Percentiles rank a stretch among this genome's conserved stretches.
Evolutionary conservation across 2,888 invertebrate genomes (phyloP).

Genomic region (Acronicta alni): DNA sequence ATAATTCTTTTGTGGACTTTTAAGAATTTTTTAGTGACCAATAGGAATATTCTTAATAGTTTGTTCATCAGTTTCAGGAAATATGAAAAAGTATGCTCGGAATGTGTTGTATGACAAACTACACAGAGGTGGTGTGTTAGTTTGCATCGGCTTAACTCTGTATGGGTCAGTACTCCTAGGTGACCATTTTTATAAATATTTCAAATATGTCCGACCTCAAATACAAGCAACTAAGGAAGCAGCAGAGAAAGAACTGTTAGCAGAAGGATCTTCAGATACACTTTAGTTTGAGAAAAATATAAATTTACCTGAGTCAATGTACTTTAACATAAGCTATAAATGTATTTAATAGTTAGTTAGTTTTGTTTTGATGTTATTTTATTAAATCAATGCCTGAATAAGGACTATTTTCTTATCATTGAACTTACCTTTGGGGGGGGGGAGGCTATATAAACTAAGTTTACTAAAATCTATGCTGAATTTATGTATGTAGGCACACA

Average conservation of each 20-base stretch:
- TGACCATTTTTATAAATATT: constrained; percentile 81
- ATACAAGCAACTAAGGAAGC: constrained; percentile 74
- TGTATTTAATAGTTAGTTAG: constrained; percentile 50
- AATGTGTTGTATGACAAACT: constrained; percentile 81
- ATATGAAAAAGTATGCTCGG: constrained; percentile 83
- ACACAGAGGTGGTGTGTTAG: constrained; percentile 82
- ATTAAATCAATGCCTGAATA: constrained; percentile 57
- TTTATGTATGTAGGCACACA: too few relatives aligned
- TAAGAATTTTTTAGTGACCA: too few relatives aligned
- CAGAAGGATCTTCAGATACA: constrained; percentile 85
- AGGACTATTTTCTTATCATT: constrained; percentile 2
- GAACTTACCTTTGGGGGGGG: too few relatives aligned
- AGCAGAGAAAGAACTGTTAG: constrained; percentile 81
- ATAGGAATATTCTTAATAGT: too few relatives aligned
- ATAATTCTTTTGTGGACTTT: too few relatives aligned
- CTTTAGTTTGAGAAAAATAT: constrained; percentile 62
- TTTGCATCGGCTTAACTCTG: constrained; percentile 82
- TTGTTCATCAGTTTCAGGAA: constrained; percentile 58
- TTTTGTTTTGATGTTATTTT: constrained; percentile 53
- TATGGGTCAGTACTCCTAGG: constrained; percentile 73
- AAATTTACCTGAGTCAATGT: constrained; percentile 22
- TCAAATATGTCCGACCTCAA: constrained; percentile 80
- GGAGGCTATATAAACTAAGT: too few relatives aligned
- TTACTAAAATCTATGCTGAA: too few relatives aligned
- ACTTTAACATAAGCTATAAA: constrained; percentile 60